Conservation (phyloP, 1,140 invertebrate species). For the Mylabris phalerata region DNA sequence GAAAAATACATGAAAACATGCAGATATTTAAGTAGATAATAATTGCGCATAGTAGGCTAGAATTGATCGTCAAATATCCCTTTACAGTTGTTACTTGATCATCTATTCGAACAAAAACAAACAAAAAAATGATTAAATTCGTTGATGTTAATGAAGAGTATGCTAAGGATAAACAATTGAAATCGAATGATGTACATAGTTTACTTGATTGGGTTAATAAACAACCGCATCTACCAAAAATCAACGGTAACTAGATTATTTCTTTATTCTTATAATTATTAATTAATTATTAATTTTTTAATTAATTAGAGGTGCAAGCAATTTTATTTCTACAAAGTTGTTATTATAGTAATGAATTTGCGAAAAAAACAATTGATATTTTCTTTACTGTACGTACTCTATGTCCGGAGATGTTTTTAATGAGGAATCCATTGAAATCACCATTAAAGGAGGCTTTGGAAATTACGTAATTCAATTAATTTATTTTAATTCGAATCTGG, state of each 20-base stretch:
- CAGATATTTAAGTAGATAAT: no score
- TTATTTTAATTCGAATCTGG: no score
- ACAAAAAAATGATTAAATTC: no score
- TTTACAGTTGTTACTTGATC: no score
- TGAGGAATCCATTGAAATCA: constrained; percentile 47
- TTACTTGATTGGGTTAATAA: constrained; percentile 39
- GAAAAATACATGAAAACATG: no score
- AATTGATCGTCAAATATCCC: no score
- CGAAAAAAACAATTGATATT: constrained; percentile 57
- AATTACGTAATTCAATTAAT: constrained; percentile 44
- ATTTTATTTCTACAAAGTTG: constrained; percentile 58
- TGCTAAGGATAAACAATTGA: no score
- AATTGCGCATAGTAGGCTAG: no score
- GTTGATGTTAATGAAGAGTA: no score
- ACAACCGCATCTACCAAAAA: constrained; percentile 49
- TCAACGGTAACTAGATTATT: constrained; percentile 34
- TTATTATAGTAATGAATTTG: constrained; percentile 52
- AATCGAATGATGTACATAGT: no score
- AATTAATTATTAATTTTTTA: constrained; percentile 28
- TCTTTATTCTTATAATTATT: neutral
- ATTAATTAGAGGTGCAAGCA: constrained; percentile 48
- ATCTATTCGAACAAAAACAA: no score
- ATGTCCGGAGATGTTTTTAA: constrained; percentile 52
- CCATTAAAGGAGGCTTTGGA: constrained; percentile 45
- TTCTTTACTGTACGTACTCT: constrained; percentile 57